A percentile compares a stretch with the other conserved stretches of the same genome.
These are phyloP conservation scores for Sebastes trivittatus DNA, from an alignment of 2,797 vertebrate species.

Conservation along the genomic window DNA sequence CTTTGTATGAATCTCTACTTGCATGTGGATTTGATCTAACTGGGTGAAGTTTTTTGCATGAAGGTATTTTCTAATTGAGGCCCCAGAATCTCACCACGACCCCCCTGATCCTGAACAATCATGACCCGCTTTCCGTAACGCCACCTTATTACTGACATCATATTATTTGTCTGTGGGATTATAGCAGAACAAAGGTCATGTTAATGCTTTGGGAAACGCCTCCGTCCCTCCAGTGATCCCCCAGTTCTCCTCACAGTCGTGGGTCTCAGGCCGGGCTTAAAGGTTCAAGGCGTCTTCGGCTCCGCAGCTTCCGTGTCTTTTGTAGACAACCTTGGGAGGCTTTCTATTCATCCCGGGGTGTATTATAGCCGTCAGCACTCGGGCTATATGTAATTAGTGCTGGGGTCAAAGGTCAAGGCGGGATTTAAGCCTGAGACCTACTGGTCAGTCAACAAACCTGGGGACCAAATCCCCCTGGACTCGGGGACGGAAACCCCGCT, in stretches of 20 bases:
- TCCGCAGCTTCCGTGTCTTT: slow-evolving; percentile 57
- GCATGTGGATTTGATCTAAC: background rate
- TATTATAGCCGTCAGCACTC: slow-evolving; percentile 67
- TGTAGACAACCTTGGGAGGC: slow-evolving; percentile 52
- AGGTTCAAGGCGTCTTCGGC: slow-evolving; percentile 57
- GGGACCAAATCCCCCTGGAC: slow-evolving; percentile 80
- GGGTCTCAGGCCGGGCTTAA: slow-evolving; percentile 25
- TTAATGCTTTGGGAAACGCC: slow-evolving; percentile 33
- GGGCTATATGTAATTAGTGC: slow-evolving; percentile 74
- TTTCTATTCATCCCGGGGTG: slow-evolving; percentile 40
- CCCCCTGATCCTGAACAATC: slow-evolving; percentile 15
- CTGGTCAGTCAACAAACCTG: slow-evolving; percentile 81
- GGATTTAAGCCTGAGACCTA: slow-evolving; percentile 68
- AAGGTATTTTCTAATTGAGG: background rate
- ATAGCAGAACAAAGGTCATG: slow-evolving; percentile 54
- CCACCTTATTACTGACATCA: slow-evolving; percentile 19
- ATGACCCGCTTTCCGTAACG: slow-evolving; percentile 8
- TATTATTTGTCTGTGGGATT: slow-evolving; percentile 56
- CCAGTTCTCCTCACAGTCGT: slow-evolving; percentile 17
- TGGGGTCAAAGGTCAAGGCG: slow-evolving; percentile 73
- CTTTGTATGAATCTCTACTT: background rate
- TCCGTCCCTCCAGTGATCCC: slow-evolving; percentile 19
- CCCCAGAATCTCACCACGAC: background rate
- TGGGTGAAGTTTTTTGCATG: background rate
- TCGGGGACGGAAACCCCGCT: slow-evolving; percentile 86